Conservation (phyloP, 2,797 vertebrate genomes). For the Pangasius sanitwongsei region DNA sequence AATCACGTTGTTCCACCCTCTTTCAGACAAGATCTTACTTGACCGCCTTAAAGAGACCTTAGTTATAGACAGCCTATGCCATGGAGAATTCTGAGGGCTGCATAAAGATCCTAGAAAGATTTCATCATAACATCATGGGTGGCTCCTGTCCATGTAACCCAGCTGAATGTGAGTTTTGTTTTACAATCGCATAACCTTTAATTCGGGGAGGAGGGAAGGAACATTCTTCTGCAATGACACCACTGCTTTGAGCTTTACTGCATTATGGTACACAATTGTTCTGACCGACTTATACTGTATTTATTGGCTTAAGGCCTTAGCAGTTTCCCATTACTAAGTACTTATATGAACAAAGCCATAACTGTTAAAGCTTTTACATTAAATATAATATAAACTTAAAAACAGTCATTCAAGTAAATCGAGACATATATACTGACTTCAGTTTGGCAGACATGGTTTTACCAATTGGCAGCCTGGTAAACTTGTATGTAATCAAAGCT, state of each 20-base stretch:
- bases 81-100: slow-evolving; percentile 40
- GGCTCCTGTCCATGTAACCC: slow-evolving; percentile 49
- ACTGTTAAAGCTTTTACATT: slow-evolving; percentile 32
- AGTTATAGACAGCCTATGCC: slow-evolving; percentile 56
- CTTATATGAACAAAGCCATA: slow-evolving; percentile 33
- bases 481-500: neutral
- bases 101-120: slow-evolving; percentile 64
- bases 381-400: slow-evolving; percentile 27
- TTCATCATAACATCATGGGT: slow-evolving; percentile 65
- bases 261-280: slow-evolving; percentile 35
- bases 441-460: slow-evolving; percentile 16
- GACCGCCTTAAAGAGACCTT: slow-evolving; percentile 62
- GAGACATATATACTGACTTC: slow-evolving; percentile 16
- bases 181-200: slow-evolving; percentile 47
- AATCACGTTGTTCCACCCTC: slow-evolving; percentile 69
- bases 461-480: neutral
- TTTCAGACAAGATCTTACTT: slow-evolving; percentile 78
- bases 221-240: slow-evolving; percentile 39
- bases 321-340: slow-evolving; percentile 39
- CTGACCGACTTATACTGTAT: slow-evolving; percentile 33
- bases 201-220: slow-evolving; percentile 22
- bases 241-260: slow-evolving; percentile 34
- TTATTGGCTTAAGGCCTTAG: slow-evolving; percentile 42
- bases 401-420: slow-evolving; percentile 27
- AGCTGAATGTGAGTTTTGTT: slow-evolving; percentile 46